Conservation (phyloP, 2,113 vertebrate species). For the Melanerpes formicivorus region DNA sequence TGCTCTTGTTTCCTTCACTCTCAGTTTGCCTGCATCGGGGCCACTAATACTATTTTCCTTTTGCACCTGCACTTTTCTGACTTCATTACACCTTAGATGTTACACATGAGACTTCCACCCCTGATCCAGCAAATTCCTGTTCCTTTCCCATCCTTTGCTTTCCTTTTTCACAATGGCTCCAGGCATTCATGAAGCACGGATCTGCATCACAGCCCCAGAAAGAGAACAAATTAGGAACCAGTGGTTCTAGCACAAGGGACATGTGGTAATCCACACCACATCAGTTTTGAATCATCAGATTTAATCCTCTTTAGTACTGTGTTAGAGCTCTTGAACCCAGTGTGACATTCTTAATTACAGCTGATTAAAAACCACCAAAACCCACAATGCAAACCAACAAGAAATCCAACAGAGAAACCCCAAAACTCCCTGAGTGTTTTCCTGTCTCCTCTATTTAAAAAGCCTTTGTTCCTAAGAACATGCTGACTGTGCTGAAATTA, state of each 20-base stretch:
- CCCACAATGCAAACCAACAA: neutral
- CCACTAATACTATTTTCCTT: neutral
- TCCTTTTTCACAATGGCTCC: neutral
- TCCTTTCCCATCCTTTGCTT: neutral
- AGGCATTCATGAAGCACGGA: accelerated
- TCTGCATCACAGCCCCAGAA: neutral
- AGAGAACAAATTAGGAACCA: neutral
- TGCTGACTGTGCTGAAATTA: neutral
- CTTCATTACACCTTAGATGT: neutral
- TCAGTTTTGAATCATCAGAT: neutral
- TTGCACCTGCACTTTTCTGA: neutral
- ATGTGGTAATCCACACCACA: neutral
- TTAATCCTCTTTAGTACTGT: neutral
- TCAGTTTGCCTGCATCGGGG: neutral
- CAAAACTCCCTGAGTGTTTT: neutral
- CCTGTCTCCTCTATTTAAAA: neutral
- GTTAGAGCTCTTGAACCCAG: neutral
- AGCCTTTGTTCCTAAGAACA: neutral
- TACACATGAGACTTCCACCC: neutral
- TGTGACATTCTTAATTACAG: neutral
- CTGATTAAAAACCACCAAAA: neutral
- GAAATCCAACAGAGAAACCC: neutral
- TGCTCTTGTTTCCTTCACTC: neutral
- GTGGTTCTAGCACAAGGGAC: neutral
- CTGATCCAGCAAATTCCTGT: neutral